Percentiles rank a stretch among this genome's conserved stretches.
Evolutionary conservation across 1,140 invertebrate species (phyloP).

Genomic region (Drosophila mojavensis): DNA sequence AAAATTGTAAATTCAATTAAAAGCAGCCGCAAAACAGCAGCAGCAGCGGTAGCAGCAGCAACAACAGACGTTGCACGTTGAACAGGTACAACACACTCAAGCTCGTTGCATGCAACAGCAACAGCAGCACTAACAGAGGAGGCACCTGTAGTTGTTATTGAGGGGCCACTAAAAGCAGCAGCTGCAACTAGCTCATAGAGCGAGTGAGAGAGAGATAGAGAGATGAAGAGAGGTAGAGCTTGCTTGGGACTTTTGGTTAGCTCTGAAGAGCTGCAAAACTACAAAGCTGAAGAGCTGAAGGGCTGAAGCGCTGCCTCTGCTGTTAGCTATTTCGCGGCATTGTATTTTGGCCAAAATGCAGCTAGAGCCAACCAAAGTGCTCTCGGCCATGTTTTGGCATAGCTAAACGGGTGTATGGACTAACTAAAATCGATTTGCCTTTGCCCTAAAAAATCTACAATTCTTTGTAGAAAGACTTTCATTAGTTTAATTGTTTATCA

Average conservation of each 20-base stretch:
- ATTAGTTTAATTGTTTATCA: too few relatives aligned
- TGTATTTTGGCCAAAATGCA: slow-evolving; percentile 30
- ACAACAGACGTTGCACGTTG: too few relatives aligned
- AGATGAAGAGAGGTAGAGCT: slow-evolving; percentile 35
- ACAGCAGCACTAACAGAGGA: background rate
- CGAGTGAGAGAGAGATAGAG: background rate
- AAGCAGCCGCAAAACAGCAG: slow-evolving; percentile 29
- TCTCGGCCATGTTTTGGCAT: background rate
- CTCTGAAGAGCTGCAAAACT: slow-evolving; percentile 5
- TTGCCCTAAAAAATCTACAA: too few relatives aligned
- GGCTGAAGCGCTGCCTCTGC: background rate
- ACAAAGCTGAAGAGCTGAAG: background rate
- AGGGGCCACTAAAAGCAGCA: slow-evolving; percentile 9
- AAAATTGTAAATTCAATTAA: slow-evolving; percentile 76
- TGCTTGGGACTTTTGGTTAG: slow-evolving; percentile 11
- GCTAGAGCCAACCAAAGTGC: slow-evolving; percentile 7
- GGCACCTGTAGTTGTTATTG: background rate
- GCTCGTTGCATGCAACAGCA: slow-evolving; percentile 3
- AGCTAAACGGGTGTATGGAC: background rate
- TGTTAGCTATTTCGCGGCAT: slow-evolving; percentile 8
- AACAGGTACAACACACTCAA: slow-evolving; percentile 14
- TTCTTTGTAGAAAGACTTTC: too few relatives aligned
- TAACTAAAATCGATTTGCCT: background rate
- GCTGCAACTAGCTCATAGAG: background rate
- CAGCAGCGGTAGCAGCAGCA: slow-evolving; percentile 1